Conservation (phyloP, 2,797 vertebrate genomes). For the Tragopan temminckii region DNA sequence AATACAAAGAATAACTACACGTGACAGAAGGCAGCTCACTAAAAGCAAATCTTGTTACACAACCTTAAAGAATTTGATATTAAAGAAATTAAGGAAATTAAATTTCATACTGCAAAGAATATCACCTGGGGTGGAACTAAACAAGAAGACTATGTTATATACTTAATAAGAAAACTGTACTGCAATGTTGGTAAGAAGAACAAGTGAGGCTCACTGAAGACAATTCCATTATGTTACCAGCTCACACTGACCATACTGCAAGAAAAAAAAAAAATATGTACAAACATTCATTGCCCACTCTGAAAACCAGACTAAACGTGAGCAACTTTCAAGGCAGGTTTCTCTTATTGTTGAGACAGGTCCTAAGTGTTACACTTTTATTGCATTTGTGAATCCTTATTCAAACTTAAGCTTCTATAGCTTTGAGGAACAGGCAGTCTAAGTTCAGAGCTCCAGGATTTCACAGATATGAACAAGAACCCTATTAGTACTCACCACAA, state of each 20-base stretch:
- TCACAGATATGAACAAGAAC: neutral
- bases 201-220: constrained; percentile 3
- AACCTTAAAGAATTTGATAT: neutral
- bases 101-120: neutral
- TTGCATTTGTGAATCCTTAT: neutral
- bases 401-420: neutral
- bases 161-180: neutral
- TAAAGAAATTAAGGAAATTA: neutral
- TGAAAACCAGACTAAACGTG: neutral
- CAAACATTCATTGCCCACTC: neutral
- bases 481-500: neutral
- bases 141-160: neutral
- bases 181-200: neutral
- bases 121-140: neutral
- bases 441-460: neutral
- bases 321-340: neutral
- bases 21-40: neutral
- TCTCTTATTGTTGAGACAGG: neutral
- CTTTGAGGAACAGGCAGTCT: neutral
- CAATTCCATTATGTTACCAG: neutral
- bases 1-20: neutral
- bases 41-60: neutral
- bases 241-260: neutral
- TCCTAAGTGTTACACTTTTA: neutral
- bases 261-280: neutral